These are phyloP conservation scores for Aricia agestis DNA, from an alignment of 1,140 invertebrate species.

Conservation along the genomic window DNA sequence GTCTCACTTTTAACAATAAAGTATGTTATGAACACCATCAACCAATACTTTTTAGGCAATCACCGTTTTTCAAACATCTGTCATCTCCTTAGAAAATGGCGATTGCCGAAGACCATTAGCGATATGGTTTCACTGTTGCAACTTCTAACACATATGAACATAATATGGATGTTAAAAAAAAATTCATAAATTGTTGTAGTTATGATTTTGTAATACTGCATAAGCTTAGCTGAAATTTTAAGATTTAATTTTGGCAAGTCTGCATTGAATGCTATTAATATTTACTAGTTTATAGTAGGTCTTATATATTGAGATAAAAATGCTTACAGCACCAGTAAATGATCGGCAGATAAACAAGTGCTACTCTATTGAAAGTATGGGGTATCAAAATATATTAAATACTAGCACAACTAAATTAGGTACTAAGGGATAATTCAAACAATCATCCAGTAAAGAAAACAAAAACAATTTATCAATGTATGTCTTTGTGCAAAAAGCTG, in stretches of 20 bases:
- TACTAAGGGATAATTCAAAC: too few relatives aligned
- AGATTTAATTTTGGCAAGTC: conserved; percentile 39
- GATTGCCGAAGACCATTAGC: too few relatives aligned
- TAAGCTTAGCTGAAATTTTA: not conserved
- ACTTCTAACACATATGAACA: not conserved
- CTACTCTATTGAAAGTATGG: not conserved
- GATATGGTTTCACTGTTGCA: too few relatives aligned
- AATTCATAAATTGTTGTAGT: not conserved
- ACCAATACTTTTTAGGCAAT: too few relatives aligned
- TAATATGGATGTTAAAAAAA: not conserved
- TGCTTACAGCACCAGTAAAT: conserved; percentile 19
- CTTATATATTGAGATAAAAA: conserved; percentile 30
- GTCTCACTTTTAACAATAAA: too few relatives aligned
- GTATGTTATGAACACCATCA: too few relatives aligned
- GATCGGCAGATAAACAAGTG: conserved; percentile 4
- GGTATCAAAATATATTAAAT: not conserved
- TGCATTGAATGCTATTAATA: conserved; percentile 49
- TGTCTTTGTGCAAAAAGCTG: too few relatives aligned
- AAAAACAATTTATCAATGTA: too few relatives aligned
- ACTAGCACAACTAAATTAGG: not conserved
- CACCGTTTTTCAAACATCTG: too few relatives aligned
- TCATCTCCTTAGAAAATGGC: too few relatives aligned
- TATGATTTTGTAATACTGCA: not conserved
- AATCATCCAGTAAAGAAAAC: too few relatives aligned
- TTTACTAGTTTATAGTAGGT: conserved; percentile 12